A percentile compares a stretch with the other conserved stretches of the same genome.
Evolutionary conservation across 2,113 vertebrate species (phyloP).

Genomic region (Microcebus lehilahytsara): DNA sequence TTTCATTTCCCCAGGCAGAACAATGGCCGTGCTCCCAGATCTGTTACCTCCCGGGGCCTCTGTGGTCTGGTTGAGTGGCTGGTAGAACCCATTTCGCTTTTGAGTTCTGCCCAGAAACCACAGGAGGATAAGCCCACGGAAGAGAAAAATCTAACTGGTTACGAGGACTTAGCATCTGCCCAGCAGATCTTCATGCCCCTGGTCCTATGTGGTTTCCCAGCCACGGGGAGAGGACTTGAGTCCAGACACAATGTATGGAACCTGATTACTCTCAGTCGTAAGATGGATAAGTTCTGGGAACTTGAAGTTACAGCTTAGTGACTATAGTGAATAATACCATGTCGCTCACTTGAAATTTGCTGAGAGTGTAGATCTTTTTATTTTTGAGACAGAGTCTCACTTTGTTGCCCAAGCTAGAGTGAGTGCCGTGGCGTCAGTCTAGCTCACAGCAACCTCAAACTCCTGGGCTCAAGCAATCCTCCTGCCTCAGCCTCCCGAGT

Average conservation of each 20-base stretch:
- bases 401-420: no score
- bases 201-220: not conserved
- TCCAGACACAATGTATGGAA: rapidly evolving
- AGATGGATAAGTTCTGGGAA: no score
- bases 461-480: no score
- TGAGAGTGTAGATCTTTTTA: not conserved
- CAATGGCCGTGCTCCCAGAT: rapidly evolving
- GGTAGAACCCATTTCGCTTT: not conserved
- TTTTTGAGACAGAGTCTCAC: no score
- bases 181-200: rapidly evolving
- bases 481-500: no score
- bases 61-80: not conserved
- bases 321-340: not conserved
- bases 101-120: constrained; percentile 30
- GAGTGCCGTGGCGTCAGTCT: no score
- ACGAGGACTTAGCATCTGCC: not conserved
- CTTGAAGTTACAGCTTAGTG: not conserved
- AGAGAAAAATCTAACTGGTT: constrained; percentile 11
- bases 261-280: not conserved
- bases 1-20: not conserved
- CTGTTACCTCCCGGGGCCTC: not conserved
- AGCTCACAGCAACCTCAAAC: no score
- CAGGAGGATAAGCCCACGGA: not conserved
- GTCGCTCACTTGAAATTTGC: not conserved
- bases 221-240: not conserved